Base-by-base conservation (phyloP, 2,113 vertebrate genomes). In the Pandion haliaetus region DNA sequence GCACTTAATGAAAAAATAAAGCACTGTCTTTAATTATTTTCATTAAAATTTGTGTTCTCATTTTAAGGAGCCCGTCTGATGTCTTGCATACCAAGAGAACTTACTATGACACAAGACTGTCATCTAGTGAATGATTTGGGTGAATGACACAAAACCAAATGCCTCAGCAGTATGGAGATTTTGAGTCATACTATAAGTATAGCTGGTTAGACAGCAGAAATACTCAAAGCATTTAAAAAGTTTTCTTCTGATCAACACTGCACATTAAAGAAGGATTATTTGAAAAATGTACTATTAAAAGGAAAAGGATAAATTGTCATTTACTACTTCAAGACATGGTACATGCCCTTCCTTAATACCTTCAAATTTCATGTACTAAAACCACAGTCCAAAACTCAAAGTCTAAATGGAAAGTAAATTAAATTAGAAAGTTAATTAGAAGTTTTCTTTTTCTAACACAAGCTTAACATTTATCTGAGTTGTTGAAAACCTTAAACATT, bases 71-170 rank as follows among this genome's bases (percentile, higher is more conserved):
- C 15, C 23, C 40, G 7, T 45, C 17, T 61, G 45, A 71, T 29
- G 4, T 25, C 50, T 63, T 58, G 19, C 42, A 34, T 34, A 45
- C 9, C 40, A 25, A 69, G 76, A 67, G 34, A 65, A 71, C 7
- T 40, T 81, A 34, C 26, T 87, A 6, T 80, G 77, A 92, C 79
- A 80, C 91, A 94, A 98, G 82, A 97, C 84, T 97, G 97, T 97
- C 98, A 98, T 81, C 97, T 98, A 98, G 97, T 97, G 97, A 98
- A 87, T 93, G 34, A 10, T 83, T 84, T 66, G 63, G 42, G 83
- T 79, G 90, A 92, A 79, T 73, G 55, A 94, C 40, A 79, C 8
- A 47, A 21, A 73, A 14, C 5, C 38, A 77, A 82, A 73, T 38
- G 15, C 47, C 25, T 78, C 25, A 28, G 18, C 3, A 40, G 5